Evolutionary conservation across 2,888 invertebrate genomes (phyloP).

Genomic region (Scaptomyza reducta): DNA sequence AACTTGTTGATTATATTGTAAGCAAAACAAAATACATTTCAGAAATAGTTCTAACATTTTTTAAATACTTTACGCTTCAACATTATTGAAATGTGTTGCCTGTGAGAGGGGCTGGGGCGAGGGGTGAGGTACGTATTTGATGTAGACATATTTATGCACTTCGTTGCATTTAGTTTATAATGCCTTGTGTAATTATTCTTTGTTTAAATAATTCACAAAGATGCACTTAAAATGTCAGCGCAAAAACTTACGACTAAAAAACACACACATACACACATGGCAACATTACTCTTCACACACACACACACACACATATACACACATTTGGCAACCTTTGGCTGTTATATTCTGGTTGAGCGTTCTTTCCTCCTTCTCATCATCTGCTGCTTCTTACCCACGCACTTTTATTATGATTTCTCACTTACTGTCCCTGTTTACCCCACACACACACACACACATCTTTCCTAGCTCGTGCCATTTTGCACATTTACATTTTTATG

Average conservation of each 20-base stretch:
- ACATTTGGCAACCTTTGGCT: constrained; percentile 57
- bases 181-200: constrained; percentile 75
- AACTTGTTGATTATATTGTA: constrained; percentile 46
- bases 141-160: constrained; percentile 63
- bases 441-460: background rate
- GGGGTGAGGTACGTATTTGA: constrained; percentile 9
- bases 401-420: constrained; percentile 61
- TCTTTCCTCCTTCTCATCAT: constrained; percentile 17
- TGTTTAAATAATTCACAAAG: constrained; percentile 79
- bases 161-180: constrained; percentile 67
- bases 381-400: constrained; percentile 28
- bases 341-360: constrained; percentile 23
- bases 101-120: background rate
- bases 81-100: background rate
- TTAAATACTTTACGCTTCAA: background rate
- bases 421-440: constrained; percentile 36
- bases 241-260: constrained; percentile 52
- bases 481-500: constrained; percentile 76
- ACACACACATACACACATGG: constrained; percentile 6
- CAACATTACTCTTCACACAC: constrained; percentile 9
- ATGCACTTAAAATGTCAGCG: constrained; percentile 78
- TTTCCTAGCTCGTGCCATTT: constrained; percentile 52
- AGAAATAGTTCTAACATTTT: constrained; percentile 6
- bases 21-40: too few relatives aligned
- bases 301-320: constrained; percentile 12